Evolutionary conservation across 2,888 invertebrate species (phyloP).

Genomic region (Scotopteryx bipunctaria): DNA sequence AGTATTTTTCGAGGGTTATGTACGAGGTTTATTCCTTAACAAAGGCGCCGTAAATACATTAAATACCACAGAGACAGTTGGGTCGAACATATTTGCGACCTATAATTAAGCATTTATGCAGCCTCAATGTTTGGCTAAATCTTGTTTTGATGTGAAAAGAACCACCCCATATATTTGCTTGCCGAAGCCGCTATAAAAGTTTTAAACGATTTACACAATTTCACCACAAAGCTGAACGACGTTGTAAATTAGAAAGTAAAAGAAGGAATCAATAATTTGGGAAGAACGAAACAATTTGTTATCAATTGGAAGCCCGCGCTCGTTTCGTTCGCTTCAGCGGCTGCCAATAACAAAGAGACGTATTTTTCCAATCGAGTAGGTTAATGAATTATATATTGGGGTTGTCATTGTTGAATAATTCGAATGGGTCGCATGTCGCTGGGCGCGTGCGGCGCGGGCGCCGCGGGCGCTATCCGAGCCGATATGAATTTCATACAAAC

Average conservation of each 20-base stretch:
- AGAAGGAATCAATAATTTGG: constrained; percentile 25
- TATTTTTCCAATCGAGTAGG: constrained; percentile 37
- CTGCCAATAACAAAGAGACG: constrained; percentile 34
- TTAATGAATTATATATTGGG: constrained; percentile 47
- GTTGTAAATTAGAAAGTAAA: constrained; percentile 22
- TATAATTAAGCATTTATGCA: too few relatives aligned
- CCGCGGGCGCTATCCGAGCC: constrained; percentile 18
- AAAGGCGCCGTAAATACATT: too few relatives aligned
- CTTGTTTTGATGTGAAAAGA: too few relatives aligned
- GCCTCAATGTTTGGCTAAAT: too few relatives aligned
- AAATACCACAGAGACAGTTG: too few relatives aligned
- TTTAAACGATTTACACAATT: constrained; percentile 15
- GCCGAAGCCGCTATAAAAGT: constrained; percentile 6
- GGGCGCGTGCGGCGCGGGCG: too few relatives aligned
- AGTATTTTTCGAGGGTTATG: background rate
- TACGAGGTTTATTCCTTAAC: background rate
- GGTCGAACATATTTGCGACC: too few relatives aligned
- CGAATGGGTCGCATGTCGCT: constrained; percentile 33
- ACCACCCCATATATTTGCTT: background rate
- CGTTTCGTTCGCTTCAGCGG: constrained; percentile 25
- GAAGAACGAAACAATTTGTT: constrained; percentile 24
- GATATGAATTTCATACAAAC: constrained; percentile 60
- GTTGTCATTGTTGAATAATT: constrained; percentile 50
- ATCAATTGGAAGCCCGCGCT: constrained; percentile 26
- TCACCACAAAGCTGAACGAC: constrained; percentile 13